Evolutionary conservation across 2,797 vertebrate species (phyloP).

Genomic region (Thripadectes ignobilis): DNA sequence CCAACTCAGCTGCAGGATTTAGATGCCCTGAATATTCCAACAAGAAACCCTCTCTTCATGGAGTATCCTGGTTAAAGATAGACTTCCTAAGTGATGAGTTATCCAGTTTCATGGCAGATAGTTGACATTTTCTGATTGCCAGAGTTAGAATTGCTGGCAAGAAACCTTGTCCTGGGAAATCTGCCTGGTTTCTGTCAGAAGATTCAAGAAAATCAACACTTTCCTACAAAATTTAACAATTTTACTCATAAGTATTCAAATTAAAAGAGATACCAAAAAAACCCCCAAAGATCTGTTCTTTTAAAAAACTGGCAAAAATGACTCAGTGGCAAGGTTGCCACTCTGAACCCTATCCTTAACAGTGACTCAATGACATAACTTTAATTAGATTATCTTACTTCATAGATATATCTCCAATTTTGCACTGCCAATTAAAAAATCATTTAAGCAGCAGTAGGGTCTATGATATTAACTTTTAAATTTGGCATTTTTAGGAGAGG

Average conservation of each 20-base stretch:
- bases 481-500: background rate
- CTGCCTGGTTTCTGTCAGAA: constrained; percentile 17
- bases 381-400: background rate
- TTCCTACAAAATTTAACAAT: background rate
- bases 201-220: background rate
- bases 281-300: rapidly evolving
- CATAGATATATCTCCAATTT: background rate
- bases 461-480: background rate
- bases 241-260: background rate
- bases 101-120: background rate
- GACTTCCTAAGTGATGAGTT: background rate
- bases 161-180: background rate
- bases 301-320: background rate
- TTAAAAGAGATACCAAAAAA: background rate
- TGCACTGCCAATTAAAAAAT: background rate
- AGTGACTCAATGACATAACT: background rate
- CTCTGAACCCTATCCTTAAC: background rate
- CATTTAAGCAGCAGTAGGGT: rapidly evolving
- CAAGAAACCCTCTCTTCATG: background rate
- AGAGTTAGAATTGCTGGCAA: background rate
- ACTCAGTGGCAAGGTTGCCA: background rate
- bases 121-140: background rate
- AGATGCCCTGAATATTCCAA: background rate
- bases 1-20: background rate
- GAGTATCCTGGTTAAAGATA: constrained; percentile 12